These are phyloP conservation scores for Gallinago paraguaiae DNA, from an alignment of 2,113 vertebrate species.

Conservation along the genomic window DNA sequence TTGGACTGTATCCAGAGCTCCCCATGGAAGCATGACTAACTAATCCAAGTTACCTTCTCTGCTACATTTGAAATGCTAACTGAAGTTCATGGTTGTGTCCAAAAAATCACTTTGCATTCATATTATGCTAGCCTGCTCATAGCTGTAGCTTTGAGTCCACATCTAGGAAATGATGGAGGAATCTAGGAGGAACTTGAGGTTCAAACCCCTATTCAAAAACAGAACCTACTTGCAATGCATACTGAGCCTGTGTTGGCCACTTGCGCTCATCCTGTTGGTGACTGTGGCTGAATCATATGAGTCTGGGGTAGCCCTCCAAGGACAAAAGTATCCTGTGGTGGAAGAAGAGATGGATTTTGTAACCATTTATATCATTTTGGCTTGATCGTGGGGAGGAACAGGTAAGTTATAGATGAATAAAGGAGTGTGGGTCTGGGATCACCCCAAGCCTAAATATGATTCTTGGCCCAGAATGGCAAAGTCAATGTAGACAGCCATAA, in stretches of 20 bases:
- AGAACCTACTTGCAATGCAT: not conserved
- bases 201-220: not conserved
- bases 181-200: not conserved
- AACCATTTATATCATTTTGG: not conserved
- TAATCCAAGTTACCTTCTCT: not conserved
- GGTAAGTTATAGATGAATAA: not conserved
- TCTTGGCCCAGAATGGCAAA: not conserved
- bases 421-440: not conserved
- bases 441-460: not conserved
- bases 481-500: not conserved
- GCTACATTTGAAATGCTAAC: not conserved
- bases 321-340: not conserved
- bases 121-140: not conserved
- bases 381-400: not conserved
- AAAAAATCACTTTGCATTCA: not conserved
- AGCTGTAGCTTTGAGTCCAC: not conserved
- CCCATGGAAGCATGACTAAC: not conserved
- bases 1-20: not conserved
- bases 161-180: not conserved
- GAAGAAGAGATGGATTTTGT: not conserved
- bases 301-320: not conserved
- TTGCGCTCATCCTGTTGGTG: fast-evolving
- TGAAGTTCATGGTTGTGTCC: not conserved
- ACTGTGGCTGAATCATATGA: not conserved
- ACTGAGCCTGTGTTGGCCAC: not conserved